These are phyloP conservation scores for Hypsibius dujardini DNA, from an alignment of 1,140 invertebrate genomes.

Conservation along the genomic window DNA sequence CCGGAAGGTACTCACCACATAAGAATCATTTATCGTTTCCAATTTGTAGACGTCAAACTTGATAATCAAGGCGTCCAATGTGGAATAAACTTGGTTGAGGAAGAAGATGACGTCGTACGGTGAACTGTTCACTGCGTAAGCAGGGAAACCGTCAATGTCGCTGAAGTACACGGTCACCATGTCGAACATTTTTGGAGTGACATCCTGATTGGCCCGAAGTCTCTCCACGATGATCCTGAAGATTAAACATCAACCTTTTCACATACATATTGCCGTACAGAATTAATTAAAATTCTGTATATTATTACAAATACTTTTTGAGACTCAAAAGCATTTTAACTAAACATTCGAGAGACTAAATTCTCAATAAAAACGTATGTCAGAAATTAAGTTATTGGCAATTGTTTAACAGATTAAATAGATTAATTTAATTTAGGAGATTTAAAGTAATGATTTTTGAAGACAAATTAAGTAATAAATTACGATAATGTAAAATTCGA, in stretches of 20 bases:
- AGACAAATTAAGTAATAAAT: no score
- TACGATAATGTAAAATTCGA: no score
- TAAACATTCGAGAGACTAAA: no score
- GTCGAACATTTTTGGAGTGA: conserved; percentile 17
- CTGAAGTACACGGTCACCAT: conserved; percentile 35
- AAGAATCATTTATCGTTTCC: conserved; percentile 28
- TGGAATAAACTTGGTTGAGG: conserved; percentile 34
- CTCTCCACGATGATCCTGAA: background rate
- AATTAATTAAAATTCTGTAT: no score
- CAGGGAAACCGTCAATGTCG: conserved; percentile 34
- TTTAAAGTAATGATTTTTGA: no score
- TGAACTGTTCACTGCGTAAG: conserved; percentile 31
- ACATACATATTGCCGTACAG: no score
- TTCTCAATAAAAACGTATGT: no score
- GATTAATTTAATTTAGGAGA: no score
- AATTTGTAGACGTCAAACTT: conserved; percentile 36
- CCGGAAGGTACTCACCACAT: conserved; percentile 27
- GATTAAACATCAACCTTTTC: background rate
- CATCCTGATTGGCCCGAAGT: background rate
- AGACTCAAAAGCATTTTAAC: no score
- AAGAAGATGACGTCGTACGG: conserved; percentile 33
- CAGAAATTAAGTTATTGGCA: no score
- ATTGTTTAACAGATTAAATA: no score
- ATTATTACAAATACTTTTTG: no score
- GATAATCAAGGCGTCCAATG: conserved; percentile 34